Conservation (phyloP, 2,797 vertebrate genomes). For the Linurgus olivaceus region DNA sequence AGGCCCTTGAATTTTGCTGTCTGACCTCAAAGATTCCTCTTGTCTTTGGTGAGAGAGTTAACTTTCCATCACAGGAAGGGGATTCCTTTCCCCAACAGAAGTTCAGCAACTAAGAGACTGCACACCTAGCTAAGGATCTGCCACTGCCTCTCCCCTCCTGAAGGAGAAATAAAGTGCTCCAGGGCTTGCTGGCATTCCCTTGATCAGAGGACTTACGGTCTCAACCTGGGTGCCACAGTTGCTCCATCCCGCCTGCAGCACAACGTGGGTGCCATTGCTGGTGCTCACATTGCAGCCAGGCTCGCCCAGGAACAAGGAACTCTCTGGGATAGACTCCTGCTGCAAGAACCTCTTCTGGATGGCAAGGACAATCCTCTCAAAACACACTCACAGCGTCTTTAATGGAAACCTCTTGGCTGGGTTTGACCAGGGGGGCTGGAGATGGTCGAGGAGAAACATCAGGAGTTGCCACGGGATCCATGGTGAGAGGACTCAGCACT, state of each 20-base stretch:
- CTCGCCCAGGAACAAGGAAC: conserved; percentile 81
- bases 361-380: conserved; percentile 77
- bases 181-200: not conserved
- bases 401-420: not conserved
- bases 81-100: not conserved
- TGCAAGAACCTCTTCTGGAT: conserved; percentile 78
- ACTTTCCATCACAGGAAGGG: not conserved
- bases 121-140: not conserved
- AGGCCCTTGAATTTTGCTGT: not conserved
- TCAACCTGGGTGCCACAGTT: conserved; percentile 76
- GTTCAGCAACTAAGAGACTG: not conserved
- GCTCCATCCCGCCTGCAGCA: conserved; percentile 79
- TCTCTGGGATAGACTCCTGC: conserved; percentile 71
- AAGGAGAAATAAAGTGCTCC: not conserved
- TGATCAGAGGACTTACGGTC: conserved; percentile 72
- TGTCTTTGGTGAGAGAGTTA: not conserved
- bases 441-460: not conserved
- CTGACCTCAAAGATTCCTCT: not conserved
- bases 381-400: conserved; percentile 66
- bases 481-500: not conserved
- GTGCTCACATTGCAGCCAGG: conserved; percentile 75
- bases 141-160: not conserved
- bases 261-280: conserved; percentile 75
- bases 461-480: not conserved
- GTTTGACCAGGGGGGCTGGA: not conserved